Conservation (phyloP, 2,797 vertebrate species). For the Amblyraja radiata region DNA sequence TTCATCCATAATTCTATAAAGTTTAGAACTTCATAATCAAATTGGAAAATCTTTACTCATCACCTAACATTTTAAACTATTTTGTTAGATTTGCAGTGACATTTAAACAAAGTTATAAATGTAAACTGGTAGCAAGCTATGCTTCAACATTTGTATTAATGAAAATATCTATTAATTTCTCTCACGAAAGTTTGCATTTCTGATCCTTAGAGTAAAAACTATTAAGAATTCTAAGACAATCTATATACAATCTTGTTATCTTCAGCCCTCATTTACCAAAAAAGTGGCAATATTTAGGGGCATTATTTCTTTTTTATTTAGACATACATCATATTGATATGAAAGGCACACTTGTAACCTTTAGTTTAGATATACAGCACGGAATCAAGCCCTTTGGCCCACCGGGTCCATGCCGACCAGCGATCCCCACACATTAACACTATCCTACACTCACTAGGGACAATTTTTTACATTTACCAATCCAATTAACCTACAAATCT, state of each 20-base stretch:
- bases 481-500: too few relatives aligned
- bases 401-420: too few relatives aligned
- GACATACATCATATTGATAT: neutral
- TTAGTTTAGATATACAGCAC: neutral
- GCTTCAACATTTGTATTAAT: neutral
- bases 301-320: neutral
- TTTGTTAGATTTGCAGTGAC: neutral
- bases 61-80: neutral
- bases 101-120: neutral
- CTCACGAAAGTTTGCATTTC: neutral
- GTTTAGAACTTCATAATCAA: conserved; percentile 5
- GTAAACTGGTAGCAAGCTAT: neutral
- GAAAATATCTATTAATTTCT: neutral
- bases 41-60: neutral
- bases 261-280: neutral
- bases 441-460: too few relatives aligned
- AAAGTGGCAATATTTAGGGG: neutral
- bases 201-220: neutral
- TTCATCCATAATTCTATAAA: neutral
- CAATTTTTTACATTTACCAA: too few relatives aligned
- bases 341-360: neutral
- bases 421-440: too few relatives aligned
- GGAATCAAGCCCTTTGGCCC: too few relatives aligned
- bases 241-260: neutral
- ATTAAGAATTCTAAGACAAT: neutral